A percentile compares a stretch with the other conserved stretches of the same genome.
phyloP scores from a whole-genome alignment of 2,797 vertebrate species.

The Mastacembelus armatus region DNA sequence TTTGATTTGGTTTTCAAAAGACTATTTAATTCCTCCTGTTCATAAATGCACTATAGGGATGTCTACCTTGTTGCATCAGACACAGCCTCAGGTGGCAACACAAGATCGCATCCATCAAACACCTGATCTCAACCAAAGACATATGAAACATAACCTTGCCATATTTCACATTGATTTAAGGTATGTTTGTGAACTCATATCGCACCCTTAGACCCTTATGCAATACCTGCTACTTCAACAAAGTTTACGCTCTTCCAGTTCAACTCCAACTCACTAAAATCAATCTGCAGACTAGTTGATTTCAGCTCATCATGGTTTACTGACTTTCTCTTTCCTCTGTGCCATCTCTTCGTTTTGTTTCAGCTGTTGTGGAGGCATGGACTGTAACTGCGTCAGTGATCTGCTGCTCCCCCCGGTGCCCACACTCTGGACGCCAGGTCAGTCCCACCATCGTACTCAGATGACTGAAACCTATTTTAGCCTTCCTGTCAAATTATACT shows the following conservation, averaged over 20 bases:
- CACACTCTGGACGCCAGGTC: slow-evolving; percentile 94
- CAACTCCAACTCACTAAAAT: slow-evolving; percentile 22
- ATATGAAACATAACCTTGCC: slow-evolving; percentile 76
- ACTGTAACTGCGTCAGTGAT: slow-evolving; percentile 96
- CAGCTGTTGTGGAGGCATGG: slow-evolving; percentile 89
- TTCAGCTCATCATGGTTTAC: neutral
- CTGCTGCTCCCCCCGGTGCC: slow-evolving; percentile 93
- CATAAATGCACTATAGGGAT: slow-evolving; percentile 68
- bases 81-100: slow-evolving; percentile 70
- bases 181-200: slow-evolving; percentile 62
- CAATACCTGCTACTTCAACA: slow-evolving; percentile 63
- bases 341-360: slow-evolving; percentile 17
- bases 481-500: too few species aligned
- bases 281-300: slow-evolving; percentile 9
- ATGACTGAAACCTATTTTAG: too few species aligned
- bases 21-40: slow-evolving; percentile 61
- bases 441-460: slow-evolving; percentile 39
- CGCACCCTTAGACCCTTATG: slow-evolving; percentile 55
- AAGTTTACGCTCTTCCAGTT: slow-evolving; percentile 53
- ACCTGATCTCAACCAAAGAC: slow-evolving; percentile 69
- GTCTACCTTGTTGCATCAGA: slow-evolving; percentile 79
- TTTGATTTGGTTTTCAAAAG: slow-evolving; percentile 59
- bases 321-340: neutral
- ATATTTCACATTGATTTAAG: slow-evolving; percentile 74
- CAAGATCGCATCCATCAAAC: slow-evolving; percentile 77